These are phyloP conservation scores for Smutsia gigantea DNA, from an alignment of 2,797 vertebrate species.

Conservation along the genomic window DNA sequence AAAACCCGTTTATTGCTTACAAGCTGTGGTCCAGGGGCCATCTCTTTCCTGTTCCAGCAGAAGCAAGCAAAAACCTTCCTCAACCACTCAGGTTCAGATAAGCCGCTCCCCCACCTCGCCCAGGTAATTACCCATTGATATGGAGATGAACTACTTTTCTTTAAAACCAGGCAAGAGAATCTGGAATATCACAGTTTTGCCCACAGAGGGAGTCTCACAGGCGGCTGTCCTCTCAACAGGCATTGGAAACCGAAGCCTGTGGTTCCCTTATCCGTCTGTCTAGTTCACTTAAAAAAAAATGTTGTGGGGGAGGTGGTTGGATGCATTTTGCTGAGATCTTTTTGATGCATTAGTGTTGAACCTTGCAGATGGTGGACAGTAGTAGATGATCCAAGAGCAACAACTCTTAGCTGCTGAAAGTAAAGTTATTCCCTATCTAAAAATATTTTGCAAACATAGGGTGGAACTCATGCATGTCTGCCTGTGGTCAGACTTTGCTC, in stretches of 20 bases:
- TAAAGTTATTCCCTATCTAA: background rate
- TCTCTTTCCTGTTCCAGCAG: too few species aligned
- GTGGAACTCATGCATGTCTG: background rate
- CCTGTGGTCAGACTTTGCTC: background rate
- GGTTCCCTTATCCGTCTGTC: background rate
- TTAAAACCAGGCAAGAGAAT: too few species aligned
- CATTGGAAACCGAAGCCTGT: background rate
- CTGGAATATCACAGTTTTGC: too few species aligned
- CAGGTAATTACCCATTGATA: too few species aligned
- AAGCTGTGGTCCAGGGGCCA: too few species aligned
- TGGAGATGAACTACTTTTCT: too few species aligned
- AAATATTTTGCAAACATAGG: background rate
- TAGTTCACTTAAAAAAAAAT: constrained; percentile 10
- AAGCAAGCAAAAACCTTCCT: too few species aligned
- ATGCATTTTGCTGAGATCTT: background rate
- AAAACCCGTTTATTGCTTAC: too few species aligned
- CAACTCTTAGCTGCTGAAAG: background rate
- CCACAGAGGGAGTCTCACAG: background rate
- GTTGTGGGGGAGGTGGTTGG: background rate
- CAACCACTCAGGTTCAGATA: too few species aligned
- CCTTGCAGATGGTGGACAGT: background rate
- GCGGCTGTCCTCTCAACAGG: background rate
- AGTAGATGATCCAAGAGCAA: background rate
- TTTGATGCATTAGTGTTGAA: background rate
- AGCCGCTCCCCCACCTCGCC: too few species aligned